These are phyloP conservation scores for Peromyscus polionotus DNA, from an alignment of 2,113 vertebrate species.

Conservation along the genomic window DNA sequence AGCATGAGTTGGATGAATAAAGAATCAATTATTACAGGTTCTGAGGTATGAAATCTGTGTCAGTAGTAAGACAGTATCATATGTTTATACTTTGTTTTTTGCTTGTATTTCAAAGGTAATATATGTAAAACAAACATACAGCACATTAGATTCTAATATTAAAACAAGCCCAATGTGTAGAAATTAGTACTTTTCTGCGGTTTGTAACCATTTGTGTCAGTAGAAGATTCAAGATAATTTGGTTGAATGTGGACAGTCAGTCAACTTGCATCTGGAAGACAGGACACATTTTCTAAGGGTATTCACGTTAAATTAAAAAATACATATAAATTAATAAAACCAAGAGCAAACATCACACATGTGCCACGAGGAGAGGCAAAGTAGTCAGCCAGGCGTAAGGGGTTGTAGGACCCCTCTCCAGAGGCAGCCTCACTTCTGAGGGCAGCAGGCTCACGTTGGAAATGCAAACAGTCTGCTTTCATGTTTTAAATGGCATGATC, in stretches of 20 bases:
- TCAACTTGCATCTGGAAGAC: constrained; percentile 80
- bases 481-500: constrained; percentile 69
- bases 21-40: constrained; percentile 22
- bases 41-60: constrained; percentile 79
- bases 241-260: constrained; percentile 67
- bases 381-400: constrained; percentile 63
- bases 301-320: constrained; percentile 82
- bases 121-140: constrained; percentile 78
- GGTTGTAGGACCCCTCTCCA: constrained; percentile 2
- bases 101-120: constrained; percentile 58
- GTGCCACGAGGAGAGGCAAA: constrained; percentile 85
- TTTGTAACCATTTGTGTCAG: constrained; percentile 67
- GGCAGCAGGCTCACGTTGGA: constrained; percentile 48
- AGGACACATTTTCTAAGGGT: constrained; percentile 77
- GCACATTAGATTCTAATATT: constrained; percentile 77
- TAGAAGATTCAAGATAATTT: constrained; percentile 71
- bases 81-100: constrained; percentile 63
- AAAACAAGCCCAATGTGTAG: constrained; percentile 81
- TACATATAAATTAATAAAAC: constrained; percentile 89
- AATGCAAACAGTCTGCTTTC: constrained; percentile 60
- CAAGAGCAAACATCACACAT: constrained; percentile 84
- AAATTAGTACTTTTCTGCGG: constrained; percentile 84
- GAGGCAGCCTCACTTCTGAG: constrained; percentile 25
- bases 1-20: constrained; percentile 3
- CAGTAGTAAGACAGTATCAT: constrained; percentile 82